Percentiles rank a stretch among this genome's conserved stretches.
These are phyloP conservation scores for Lomographa bimaculata DNA, from an alignment of 2,888 invertebrate species.

Conservation along the genomic window DNA sequence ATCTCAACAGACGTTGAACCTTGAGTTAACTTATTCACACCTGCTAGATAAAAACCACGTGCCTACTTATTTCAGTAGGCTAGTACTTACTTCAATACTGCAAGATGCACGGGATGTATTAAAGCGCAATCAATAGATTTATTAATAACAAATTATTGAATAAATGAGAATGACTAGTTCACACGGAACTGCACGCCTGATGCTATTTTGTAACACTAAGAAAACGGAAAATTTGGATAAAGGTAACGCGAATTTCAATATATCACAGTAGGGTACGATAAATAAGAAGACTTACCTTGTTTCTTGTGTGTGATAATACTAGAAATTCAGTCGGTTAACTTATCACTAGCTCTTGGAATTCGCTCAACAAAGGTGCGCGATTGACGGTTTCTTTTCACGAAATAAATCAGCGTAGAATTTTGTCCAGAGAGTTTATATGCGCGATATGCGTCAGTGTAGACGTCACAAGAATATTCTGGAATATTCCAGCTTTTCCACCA, in stretches of 20 bases:
- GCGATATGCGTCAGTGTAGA: constrained; percentile 54
- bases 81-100: no score
- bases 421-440: constrained; percentile 50
- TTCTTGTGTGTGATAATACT: constrained; percentile 47
- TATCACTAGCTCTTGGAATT: constrained; percentile 59
- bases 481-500: constrained; percentile 63
- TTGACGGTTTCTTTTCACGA: constrained; percentile 74
- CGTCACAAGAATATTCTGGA: constrained; percentile 75
- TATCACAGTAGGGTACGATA: no score
- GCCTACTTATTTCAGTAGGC: constrained; percentile 6
- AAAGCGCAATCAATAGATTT: no score
- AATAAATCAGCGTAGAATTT: constrained; percentile 63
- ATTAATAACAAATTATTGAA: no score
- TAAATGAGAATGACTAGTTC: no score
- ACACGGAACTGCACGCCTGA: constrained; percentile 20
- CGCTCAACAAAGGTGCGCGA: constrained; percentile 78
- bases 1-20: constrained; percentile 4
- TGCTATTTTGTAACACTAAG: neutral
- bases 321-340: constrained; percentile 58
- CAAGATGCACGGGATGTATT: no score
- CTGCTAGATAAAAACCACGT: constrained; percentile 25
- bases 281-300: constrained; percentile 76
- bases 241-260: no score
- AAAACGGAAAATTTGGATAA: constrained; percentile 1
- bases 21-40: constrained; percentile 6